Evolutionary conservation across 2,113 vertebrate species (phyloP).

Genomic region (Strigops habroptila): DNA sequence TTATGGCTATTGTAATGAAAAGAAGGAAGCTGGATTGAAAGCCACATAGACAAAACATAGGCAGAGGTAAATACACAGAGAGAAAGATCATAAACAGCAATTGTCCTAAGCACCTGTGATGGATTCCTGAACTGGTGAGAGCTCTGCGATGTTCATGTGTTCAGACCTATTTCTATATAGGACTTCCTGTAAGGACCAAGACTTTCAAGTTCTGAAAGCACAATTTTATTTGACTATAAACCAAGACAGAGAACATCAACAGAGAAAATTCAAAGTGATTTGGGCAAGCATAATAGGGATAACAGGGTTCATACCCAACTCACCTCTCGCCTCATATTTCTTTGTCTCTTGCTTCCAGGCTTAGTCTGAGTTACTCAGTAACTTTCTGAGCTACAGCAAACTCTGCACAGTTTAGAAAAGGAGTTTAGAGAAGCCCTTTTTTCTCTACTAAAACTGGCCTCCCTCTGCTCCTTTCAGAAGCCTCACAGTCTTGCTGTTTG

Average conservation of each 20-base stretch:
- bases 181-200: neutral
- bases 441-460: neutral
- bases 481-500: neutral
- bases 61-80: neutral
- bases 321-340: neutral
- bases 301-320: neutral
- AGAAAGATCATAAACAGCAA: neutral
- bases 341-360: neutral
- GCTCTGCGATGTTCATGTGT: neutral
- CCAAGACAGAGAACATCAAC: neutral
- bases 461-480: neutral
- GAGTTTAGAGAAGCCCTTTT: neutral
- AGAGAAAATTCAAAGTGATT: neutral
- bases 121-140: neutral
- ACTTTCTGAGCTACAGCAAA: neutral
- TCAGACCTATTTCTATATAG: neutral
- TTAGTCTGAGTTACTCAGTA: neutral
- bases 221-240: neutral
- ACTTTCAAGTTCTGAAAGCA: neutral
- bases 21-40: neutral
- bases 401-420: neutral
- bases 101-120: neutral
- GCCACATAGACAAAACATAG: neutral
- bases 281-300: neutral
- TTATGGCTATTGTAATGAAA: neutral